Evolutionary conservation across 2,797 vertebrate species (phyloP).

Genomic region (Platyrinchus mystaceus): DNA sequence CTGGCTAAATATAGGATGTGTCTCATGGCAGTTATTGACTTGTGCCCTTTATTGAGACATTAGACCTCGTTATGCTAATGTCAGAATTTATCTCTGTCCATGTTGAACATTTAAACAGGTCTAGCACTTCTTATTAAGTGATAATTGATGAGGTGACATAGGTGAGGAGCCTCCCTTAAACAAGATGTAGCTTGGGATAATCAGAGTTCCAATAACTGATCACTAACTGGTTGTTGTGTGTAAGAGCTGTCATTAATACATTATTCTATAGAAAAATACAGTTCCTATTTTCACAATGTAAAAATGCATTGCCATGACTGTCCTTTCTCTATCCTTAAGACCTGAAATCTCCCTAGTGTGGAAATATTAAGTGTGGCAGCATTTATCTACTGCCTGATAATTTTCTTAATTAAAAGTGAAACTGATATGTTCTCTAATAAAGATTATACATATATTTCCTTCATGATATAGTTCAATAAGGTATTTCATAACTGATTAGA

Average conservation of each 20-base stretch:
- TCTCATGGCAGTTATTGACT: not conserved
- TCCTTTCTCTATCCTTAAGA: not conserved
- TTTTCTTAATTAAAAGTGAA: constrained; percentile 13
- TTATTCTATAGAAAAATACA: not conserved
- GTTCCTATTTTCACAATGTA: not conserved
- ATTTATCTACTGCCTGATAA: not conserved
- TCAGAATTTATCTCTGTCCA: not conserved
- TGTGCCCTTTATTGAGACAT: not conserved
- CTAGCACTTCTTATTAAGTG: not conserved
- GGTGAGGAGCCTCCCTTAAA: not conserved
- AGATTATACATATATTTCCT: not conserved
- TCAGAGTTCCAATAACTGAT: not conserved
- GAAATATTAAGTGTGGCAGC: not conserved
- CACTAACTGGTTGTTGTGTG: not conserved
- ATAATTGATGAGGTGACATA: not conserved
- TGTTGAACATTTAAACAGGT: not conserved
- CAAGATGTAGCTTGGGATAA: not conserved
- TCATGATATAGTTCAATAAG: not conserved
- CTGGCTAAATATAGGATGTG: not conserved
- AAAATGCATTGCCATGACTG: not conserved
- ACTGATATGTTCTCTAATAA: not conserved
- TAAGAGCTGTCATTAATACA: not conserved
- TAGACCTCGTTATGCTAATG: not conserved
- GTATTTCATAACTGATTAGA: constrained; percentile 11
- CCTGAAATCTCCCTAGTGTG: not conserved